phyloP scores from a whole-genome alignment of 2,797 vertebrate genomes.

The Meriones psammophilus region DNA sequence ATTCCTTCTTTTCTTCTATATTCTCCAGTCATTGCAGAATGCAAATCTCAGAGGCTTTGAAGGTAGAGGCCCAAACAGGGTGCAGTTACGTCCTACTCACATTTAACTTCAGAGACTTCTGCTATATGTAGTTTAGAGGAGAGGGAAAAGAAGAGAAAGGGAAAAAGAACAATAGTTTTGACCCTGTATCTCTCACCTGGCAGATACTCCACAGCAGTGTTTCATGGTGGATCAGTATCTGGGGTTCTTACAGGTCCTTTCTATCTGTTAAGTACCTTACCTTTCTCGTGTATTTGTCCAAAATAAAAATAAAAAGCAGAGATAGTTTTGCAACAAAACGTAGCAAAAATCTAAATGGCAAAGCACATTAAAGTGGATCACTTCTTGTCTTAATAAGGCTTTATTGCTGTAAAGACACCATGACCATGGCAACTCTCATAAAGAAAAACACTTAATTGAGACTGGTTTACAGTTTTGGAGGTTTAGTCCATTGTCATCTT shows the following conservation, averaged over 20 bases:
- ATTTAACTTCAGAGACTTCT: background rate
- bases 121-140: background rate
- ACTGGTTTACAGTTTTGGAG: background rate
- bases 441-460: background rate
- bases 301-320: background rate
- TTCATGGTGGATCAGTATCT: background rate
- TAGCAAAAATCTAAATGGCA: background rate
- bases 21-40: constrained; percentile 49
- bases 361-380: background rate
- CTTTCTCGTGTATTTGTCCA: background rate
- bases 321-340: background rate
- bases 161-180: background rate
- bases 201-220: background rate
- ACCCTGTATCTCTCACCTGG: background rate
- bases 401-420: background rate
- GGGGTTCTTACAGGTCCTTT: background rate
- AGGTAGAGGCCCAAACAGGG: background rate
- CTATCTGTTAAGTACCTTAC: background rate
- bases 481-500: background rate
- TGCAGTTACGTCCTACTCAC: background rate
- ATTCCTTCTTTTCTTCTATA: background rate
- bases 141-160: background rate
- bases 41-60: constrained; percentile 39
- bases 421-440: background rate
- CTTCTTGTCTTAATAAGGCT: background rate